Percentiles rank a stretch among this genome's conserved stretches.
Evolutionary conservation across 1,140 invertebrate species (phyloP).

Genomic region (Gryllus bimaculatus): DNA sequence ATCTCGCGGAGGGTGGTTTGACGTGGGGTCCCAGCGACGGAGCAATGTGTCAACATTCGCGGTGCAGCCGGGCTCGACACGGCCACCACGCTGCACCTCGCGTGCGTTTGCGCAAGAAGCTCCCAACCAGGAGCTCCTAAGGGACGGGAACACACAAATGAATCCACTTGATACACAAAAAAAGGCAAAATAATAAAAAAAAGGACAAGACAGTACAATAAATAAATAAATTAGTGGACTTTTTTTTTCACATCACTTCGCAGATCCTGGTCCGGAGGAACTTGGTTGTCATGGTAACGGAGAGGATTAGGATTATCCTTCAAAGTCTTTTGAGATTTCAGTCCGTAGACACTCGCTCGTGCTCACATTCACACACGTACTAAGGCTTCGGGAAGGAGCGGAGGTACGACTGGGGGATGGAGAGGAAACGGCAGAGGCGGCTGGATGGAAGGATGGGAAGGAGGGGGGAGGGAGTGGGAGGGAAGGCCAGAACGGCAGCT

Average conservation of each 20-base stretch:
- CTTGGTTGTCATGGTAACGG: constrained; percentile 3
- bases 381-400: background rate
- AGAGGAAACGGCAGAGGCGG: background rate
- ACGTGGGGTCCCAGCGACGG: background rate
- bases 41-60: background rate
- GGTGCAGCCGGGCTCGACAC: background rate
- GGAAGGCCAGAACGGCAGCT: background rate
- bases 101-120: background rate
- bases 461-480: background rate
- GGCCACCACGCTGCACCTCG: background rate
- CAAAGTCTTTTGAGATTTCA: background rate
- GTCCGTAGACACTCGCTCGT: background rate
- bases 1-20: too few species aligned
- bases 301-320: background rate
- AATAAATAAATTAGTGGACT: background rate
- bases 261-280: background rate
- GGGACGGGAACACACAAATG: background rate
- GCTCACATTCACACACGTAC: background rate
- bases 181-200: background rate
- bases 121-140: too few species aligned
- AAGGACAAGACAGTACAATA: background rate
- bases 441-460: background rate
- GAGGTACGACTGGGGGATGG: background rate
- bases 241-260: background rate
- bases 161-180: background rate